Conservation (phyloP, 2,888 invertebrate species). For the Dolichomitus sp. region DNA sequence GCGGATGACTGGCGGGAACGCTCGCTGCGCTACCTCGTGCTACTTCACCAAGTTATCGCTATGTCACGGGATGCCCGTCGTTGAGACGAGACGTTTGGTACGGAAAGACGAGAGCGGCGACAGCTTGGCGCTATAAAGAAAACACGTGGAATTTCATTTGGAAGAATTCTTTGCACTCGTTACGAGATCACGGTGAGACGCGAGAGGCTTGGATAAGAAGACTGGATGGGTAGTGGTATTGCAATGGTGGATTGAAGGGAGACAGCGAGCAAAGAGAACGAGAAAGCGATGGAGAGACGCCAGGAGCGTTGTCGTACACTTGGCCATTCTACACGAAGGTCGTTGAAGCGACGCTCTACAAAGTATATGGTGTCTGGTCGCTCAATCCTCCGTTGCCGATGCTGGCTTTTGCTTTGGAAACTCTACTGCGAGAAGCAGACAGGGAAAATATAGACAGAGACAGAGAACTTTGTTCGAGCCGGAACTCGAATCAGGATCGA, state of each 20-base stretch:
- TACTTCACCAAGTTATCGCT: not conserved
- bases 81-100: not conserved
- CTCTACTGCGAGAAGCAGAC: not conserved
- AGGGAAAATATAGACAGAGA: conserved; percentile 17
- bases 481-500: conserved; percentile 58
- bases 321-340: conserved; percentile 44
- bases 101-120: conserved; percentile 4
- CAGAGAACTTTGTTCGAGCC: conserved; percentile 54
- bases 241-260: conserved; percentile 8
- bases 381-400: conserved; percentile 23
- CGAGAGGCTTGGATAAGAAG: conserved; percentile 52
- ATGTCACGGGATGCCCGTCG: not conserved
- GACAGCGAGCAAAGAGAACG: conserved; percentile 28
- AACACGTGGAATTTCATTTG: conserved; percentile 80
- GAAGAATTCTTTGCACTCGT: conserved; percentile 81
- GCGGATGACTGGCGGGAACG: not conserved
- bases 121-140: conserved; percentile 36
- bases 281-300: conserved; percentile 48
- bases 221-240: conserved; percentile 21
- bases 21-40: not conserved
- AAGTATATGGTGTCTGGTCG: conserved; percentile 47
- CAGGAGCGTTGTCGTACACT: conserved; percentile 58
- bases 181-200: conserved; percentile 71
- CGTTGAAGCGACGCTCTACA: conserved; percentile 27
- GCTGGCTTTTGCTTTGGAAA: conserved; percentile 34